These are phyloP conservation scores for Adelosebastes latens DNA, from an alignment of 2,797 vertebrate species.

Conservation along the genomic window DNA sequence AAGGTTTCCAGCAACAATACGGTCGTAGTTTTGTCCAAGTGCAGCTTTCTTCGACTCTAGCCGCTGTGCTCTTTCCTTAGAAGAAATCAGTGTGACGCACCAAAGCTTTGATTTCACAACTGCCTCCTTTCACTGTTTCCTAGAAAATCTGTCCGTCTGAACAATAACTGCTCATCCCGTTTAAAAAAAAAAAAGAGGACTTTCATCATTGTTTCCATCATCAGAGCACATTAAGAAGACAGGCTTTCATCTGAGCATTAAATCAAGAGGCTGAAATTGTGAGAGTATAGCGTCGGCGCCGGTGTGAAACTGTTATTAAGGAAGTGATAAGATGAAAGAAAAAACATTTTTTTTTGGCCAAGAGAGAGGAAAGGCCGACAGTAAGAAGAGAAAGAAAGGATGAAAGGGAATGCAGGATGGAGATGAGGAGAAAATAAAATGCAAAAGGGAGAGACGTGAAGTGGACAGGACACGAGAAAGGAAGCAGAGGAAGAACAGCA, in stretches of 20 bases:
- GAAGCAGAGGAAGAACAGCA: not conserved
- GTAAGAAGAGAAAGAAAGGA: constrained; percentile 24
- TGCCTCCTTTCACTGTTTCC: not conserved
- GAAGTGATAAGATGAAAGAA: constrained; percentile 44
- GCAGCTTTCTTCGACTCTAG: not conserved
- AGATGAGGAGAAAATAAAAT: constrained; percentile 4
- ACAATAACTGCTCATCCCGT: not conserved
- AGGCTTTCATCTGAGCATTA: constrained; percentile 36
- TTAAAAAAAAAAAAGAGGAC: not conserved
- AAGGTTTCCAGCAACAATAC: not conserved
- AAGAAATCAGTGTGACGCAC: not conserved
- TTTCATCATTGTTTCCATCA: constrained; percentile 40
- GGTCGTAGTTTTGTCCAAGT: not conserved
- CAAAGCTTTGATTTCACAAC: constrained; percentile 16
- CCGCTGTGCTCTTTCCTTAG: not conserved
- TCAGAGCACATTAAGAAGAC: constrained; percentile 37
- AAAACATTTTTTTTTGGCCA: too few relatives aligned
- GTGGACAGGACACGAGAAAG: not conserved
- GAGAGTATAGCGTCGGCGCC: not conserved
- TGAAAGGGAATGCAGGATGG: constrained; percentile 45
- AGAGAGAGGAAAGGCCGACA: not conserved
- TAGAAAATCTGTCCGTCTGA: not conserved
- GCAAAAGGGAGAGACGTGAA: not conserved
- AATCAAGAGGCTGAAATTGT: constrained; percentile 20
- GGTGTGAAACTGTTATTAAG: constrained; percentile 26